Evolutionary conservation across 2,797 vertebrate species (phyloP), one percentile per base, ranked within the genome.

Genomic region (Squalus acanthias): DNA sequence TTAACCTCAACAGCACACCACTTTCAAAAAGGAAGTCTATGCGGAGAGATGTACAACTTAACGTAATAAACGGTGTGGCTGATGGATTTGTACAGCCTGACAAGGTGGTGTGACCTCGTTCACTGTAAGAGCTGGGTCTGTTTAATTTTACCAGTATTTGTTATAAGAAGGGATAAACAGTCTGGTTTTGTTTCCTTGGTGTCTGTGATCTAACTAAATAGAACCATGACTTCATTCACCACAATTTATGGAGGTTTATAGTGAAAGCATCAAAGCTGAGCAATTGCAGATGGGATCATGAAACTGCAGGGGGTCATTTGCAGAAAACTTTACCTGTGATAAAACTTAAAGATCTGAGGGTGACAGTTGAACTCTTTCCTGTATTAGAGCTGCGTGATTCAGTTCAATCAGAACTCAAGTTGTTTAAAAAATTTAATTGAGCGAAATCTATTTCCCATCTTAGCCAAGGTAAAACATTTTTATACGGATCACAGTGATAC

Each of bases 131-230:
- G n/a, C 24, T 22, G 22, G 70, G 26, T 20, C 94, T 95, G 70
- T 95, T 95, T n/a, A 95, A 76, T 76, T 95, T 94, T 95, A 57
- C 15, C 50, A 29, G 50, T 20, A 33, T 69, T 65, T 74, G 70
- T 76, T 76, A 60, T 29, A 74, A 26, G 65, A 95, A 74, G 94
- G 13, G 50, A 57, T 95, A 46, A 93, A 76, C 70, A 95, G 70
- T 95, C 50, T 57, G 26, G 72, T 76, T 95, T 95, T 74, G 24
- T 29, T 74, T 53, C 70, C 94, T 95, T 74, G 94, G 70, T n/a
- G 12, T 95, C 46, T 72, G 69, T 60, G 26, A 60, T 53, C 70
- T 22, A 33, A 57, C 94, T 95, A 60, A 60, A 29, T 95, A 33
- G 22, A 74, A 50, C 24, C 26, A 17, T 74, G 69, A 53, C 69